phyloP scores from a whole-genome alignment of 2,797 vertebrate species.

The Phaenicophaeus curvirostris region DNA sequence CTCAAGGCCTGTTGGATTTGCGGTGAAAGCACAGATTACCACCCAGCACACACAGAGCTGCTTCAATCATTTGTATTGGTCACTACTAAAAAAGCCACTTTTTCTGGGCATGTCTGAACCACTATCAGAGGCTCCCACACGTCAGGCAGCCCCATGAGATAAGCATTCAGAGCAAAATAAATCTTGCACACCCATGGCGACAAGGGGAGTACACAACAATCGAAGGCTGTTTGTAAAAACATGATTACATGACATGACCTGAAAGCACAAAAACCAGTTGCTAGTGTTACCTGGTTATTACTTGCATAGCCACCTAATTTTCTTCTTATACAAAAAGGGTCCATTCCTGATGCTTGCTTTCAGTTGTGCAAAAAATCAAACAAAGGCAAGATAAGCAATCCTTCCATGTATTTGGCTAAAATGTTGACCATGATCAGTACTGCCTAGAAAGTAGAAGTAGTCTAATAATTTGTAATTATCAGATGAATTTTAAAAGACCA shows the following conservation, averaged over 20 bases:
- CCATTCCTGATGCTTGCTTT: background rate
- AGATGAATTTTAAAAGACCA: background rate
- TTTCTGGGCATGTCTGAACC: background rate
- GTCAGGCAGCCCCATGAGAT: background rate
- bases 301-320: background rate
- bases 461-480: background rate
- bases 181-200: background rate
- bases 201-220: background rate
- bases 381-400: background rate
- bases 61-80: background rate
- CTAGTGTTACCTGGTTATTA: background rate
- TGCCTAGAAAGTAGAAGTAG: background rate
- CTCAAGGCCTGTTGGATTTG: background rate
- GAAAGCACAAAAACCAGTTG: background rate
- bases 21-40: background rate
- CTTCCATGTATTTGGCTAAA: background rate
- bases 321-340: background rate
- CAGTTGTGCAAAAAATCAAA: background rate
- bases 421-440: background rate
- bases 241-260: background rate
- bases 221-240: background rate
- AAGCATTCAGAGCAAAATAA: slow-evolving; percentile 10
- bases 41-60: background rate
- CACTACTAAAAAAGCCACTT: background rate
- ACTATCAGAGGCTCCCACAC: slow-evolving; percentile 41